Base-by-base conservation (phyloP, 2,113 vertebrate species). In the Myocastor coypus region DNA sequence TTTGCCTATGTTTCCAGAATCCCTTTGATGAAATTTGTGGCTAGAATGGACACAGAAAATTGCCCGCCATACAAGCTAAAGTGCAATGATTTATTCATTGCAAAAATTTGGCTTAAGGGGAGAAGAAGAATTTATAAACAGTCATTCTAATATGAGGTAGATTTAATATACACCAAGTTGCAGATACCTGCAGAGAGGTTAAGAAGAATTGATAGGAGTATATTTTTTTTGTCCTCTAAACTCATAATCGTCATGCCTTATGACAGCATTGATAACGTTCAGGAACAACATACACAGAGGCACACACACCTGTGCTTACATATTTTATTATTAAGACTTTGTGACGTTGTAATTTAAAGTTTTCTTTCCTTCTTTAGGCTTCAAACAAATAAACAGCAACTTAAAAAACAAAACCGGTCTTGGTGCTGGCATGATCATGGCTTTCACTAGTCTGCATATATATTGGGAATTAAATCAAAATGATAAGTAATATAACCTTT, bases 1-100 rank as follows among this genome's bases (percentile, higher is more conserved):
- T 90, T 83, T 75, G 14, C 84, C 84, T 68, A 63, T 55, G 34
- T 81, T 86, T 96, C 40, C 94, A 94, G 75, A 90, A 90, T 75
- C 57, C 40, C 52, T 71, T 34, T 61, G 63, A 84, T 37, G 68
- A 94, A 59, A 87, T 87, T 55, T 95, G 77, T 92, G 30, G 46
- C 81, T 84, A 63, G 24, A 92, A 30, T 42, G 30, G 16, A 61
- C 32, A 83, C 16, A 63, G 83, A 91, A 78, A 91, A 82, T 32
- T 55, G 20, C n/a, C 28, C 37, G 5, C 8, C 26, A 69, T 68
- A 77, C 37, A 59, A 64, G 30, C 16, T 26, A 81, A 77, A 84
- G n/a, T 80, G 77, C 92, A 93, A 77, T 88, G 50, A 87, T 69
- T 92, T 66, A 85, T 71, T 93, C 40, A 71, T 46, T 83, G 26